Evolutionary conservation across 2,888 invertebrate species (phyloP), one percentile per base, ranked within the genome.

Genomic region (Pheosia tremula): DNA sequence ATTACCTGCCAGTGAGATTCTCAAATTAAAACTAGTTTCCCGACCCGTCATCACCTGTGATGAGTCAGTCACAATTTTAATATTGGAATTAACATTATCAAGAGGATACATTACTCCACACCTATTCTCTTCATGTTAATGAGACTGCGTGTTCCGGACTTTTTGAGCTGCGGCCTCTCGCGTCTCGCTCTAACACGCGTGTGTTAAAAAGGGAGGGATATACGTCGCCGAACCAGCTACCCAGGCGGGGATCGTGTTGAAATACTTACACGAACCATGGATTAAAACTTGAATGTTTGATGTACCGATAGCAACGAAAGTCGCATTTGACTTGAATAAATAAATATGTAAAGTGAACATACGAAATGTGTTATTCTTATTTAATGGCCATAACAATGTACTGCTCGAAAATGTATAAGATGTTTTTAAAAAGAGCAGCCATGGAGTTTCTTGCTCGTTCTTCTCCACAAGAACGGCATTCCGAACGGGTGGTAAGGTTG

Each of bases 181-280:
- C 63, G 59, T 80, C 77, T 69, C 70, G 60, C 58, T 80, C 75
- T 66, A 67, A 67, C 68, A 61, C 54, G 61, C 66, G 56, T 68
- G 56, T 57, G 75, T 53, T 59, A 57, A 77, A 70, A 59, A 62
- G 77, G 80, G 71, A 75, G 68, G 71, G 78, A 67, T 62, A 58
- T 63, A 75, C 68, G 70, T 67, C 64, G 64, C 72, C 69, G 79
- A 84, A 72, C 78, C 80, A 82, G 80, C 81, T 78, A 80, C 85
- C 74, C 75, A 75, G 55, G 13, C 55, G 66, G 61, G 65, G 64
- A 72, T 71, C 82, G 87, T 89, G 91, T 92, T 90, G 89, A 91
- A 91, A 91, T 89, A 88, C 88, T 87, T 89, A 89, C 90, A 88
- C 84, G 88, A 83, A 83, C 83, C 84, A 83, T 87, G 89, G 87